Evolutionary conservation across 2,888 invertebrate species (phyloP), one percentile per base, ranked within the genome.

Genomic region (Limnephilus auricula): DNA sequence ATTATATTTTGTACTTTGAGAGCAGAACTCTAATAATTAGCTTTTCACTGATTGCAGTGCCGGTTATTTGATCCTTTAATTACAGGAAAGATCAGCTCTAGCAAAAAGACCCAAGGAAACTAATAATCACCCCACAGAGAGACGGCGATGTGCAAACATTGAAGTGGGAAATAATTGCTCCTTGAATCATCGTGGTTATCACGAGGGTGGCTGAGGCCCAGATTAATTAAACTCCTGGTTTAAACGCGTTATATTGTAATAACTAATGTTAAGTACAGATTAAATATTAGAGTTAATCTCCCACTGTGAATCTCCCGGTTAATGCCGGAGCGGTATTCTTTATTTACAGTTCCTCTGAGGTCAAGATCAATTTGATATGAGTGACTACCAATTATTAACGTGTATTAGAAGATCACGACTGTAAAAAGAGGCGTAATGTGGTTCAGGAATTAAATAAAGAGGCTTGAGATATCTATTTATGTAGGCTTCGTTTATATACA

Each of bases 391-490:
- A 92, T 92, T 92, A 91, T 91, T 91, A 91, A 91, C 91, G 80
- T 87, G 92, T 91, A 92, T 91, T 92, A 92, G 90, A 84, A 87
- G 90, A 90, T 92, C 92, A 92, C 92, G 92, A 89, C 85, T 80
- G 25, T 79, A 92, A 91, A 91, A 90, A 78, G 86, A 92, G 88
- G 79, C 89, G 89, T 80, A 83, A 88, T 88, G 87, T n/a, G 87
- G 87, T 34, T 78, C 87, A 88, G n/a, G 78, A 30, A 88, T 34
- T 65, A 85, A 34, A 82, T 18, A 25, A 82, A 18, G 34, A 32
- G 34, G 25, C 65, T 65, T 25, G 65, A 65, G 65, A 65, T 65
- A 65, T 65, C 65, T 25, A 65, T 65, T 65, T 65, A n/a, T 25
- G n/a, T n/a, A 65, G 65, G n/a, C 65, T 9, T 6, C 6, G 9